These are phyloP conservation scores for Chelonus insularis DNA, from an alignment of 1,140 invertebrate genomes.

Conservation along the genomic window DNA sequence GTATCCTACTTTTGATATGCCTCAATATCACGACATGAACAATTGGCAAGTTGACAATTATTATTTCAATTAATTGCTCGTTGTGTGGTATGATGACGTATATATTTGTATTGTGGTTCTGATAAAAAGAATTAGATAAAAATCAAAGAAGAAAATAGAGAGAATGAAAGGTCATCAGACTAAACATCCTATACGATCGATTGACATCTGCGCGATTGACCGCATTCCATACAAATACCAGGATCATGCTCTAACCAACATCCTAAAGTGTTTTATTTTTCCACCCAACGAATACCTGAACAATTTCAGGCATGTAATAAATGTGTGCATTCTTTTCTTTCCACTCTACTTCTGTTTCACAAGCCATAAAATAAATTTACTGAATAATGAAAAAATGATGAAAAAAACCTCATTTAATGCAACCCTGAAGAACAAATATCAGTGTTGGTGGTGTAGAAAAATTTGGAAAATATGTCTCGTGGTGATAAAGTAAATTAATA, in stretches of 20 bases:
- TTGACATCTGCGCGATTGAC: conserved; percentile 18
- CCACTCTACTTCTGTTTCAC: background rate
- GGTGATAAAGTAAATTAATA: no score
- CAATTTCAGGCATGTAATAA: background rate
- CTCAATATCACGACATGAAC: no score
- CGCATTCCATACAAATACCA: conserved; percentile 14
- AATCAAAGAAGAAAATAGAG: background rate
- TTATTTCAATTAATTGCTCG: no score
- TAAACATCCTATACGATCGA: conserved; percentile 22
- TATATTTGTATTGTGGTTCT: background rate
- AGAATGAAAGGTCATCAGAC: conserved; percentile 12
- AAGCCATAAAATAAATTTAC: background rate
- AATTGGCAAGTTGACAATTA: no score
- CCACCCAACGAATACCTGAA: conserved; percentile 3
- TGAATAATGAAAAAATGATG: background rate
- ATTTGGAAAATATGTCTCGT: no score
- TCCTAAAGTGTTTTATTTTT: conserved; percentile 3
- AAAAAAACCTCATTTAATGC: no score
- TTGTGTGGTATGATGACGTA: no score
- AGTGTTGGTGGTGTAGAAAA: no score
- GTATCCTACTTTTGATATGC: no score
- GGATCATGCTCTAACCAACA: conserved; percentile 1
- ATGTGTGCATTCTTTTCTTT: background rate
- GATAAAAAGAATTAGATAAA: background rate
- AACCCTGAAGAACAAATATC: no score